Conservation (phyloP, 2,888 invertebrate genomes). For the Tromatobia lineatoria region DNA sequence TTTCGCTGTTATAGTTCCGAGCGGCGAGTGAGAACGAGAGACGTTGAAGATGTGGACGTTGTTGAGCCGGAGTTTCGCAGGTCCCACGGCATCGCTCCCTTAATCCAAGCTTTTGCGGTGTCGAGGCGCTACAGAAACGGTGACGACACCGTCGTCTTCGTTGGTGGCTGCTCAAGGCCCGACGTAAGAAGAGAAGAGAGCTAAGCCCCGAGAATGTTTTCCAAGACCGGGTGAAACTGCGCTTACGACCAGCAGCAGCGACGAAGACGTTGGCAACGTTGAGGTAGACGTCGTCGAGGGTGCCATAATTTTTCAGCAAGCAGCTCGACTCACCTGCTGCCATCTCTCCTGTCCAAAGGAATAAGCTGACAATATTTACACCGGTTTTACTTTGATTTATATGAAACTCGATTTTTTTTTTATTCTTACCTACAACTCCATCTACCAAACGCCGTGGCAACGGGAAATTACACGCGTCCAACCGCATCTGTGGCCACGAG, state of each 20-base stretch:
- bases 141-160: slow-evolving; percentile 36
- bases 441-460: slow-evolving; percentile 23
- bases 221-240: slow-evolving; percentile 63
- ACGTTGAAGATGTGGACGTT: slow-evolving; percentile 20
- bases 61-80: slow-evolving; percentile 48
- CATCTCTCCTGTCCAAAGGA: slow-evolving; percentile 62
- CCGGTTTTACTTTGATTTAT: slow-evolving; percentile 76
- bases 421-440: neutral
- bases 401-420: slow-evolving; percentile 50
- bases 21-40: neutral
- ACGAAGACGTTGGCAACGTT: slow-evolving; percentile 49
- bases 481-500: slow-evolving; percentile 63
- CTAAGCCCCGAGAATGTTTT: slow-evolving; percentile 62
- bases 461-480: slow-evolving; percentile 72
- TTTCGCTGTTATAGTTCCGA: slow-evolving; percentile 30
- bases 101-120: slow-evolving; percentile 65
- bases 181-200: slow-evolving; percentile 15
- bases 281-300: slow-evolving; percentile 63
- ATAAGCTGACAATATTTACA: slow-evolving; percentile 74
- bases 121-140: slow-evolving; percentile 59
- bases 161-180: slow-evolving; percentile 32
- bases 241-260: slow-evolving; percentile 54
- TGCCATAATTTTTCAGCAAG: slow-evolving; percentile 69
- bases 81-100: slow-evolving; percentile 63
- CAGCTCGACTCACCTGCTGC: slow-evolving; percentile 65